Evolutionary conservation across 2,888 invertebrate genomes (phyloP).

Genomic region (Thumatha senex): DNA sequence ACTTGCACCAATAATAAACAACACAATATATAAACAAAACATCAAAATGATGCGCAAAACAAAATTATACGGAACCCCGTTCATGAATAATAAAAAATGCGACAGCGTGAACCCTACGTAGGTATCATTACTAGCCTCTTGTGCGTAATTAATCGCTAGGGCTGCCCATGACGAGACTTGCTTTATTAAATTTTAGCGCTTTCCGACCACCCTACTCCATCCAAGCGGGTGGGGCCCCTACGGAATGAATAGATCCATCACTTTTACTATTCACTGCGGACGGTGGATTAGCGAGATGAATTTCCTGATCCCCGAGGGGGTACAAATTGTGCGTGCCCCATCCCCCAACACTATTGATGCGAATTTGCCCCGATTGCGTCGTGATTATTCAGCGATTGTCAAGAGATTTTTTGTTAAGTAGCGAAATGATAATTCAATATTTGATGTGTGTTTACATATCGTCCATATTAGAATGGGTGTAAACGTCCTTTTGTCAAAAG

Average conservation of each 20-base stretch:
- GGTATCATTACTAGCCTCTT: conserved; percentile 72
- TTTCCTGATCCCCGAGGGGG: conserved; percentile 70
- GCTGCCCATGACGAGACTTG: conserved; percentile 63
- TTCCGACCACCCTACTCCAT: conserved; percentile 42
- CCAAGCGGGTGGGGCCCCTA: conserved; percentile 32
- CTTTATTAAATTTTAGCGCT: conserved; percentile 84
- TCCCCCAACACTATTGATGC: conserved; percentile 47
- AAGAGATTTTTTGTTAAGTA: conserved; percentile 13
- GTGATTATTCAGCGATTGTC: conserved; percentile 47
- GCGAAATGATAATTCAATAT: conserved; percentile 18
- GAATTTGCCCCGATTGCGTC: conserved; percentile 59
- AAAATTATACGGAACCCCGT: conserved; percentile 35
- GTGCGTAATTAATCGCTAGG: conserved; percentile 80
- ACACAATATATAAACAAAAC: conserved; percentile 22
- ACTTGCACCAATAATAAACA: conserved; percentile 6
- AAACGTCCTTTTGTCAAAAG: neutral
- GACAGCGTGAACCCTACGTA: conserved; percentile 51
- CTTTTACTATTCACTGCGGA: conserved; percentile 80
- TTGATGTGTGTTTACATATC: neutral
- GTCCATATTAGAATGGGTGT: too few relatives aligned
- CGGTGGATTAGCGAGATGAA: conserved; percentile 79
- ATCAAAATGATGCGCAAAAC: conserved; percentile 24
- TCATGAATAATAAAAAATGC: conserved; percentile 60
- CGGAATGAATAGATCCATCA: conserved; percentile 77
- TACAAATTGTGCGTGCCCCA: conserved; percentile 59